Base-by-base conservation (phyloP, 2,888 invertebrate species). In the Drosophila antonietae region DNA sequence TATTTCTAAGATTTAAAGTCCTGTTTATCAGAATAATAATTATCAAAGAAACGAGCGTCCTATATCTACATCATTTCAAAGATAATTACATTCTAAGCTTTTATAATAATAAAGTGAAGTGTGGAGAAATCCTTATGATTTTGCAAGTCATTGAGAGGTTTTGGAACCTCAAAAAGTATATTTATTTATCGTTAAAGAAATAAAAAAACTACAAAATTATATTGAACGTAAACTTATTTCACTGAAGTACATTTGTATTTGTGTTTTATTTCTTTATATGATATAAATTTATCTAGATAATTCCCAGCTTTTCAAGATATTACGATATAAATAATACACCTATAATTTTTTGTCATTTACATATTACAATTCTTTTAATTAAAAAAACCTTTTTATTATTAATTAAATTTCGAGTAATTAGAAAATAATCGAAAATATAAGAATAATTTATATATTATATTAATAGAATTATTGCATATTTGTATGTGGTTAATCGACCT, bases 221-320 rank as follows among this genome's bases (percentile, higher is more conserved):
- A 52, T 39, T 12, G 10, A 14, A 33, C n/a, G 20, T 53, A 33
- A 39, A 46, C 46, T 66, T 46, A 53, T 53, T 66, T 39, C 14
- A 31, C 20, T 37, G 52, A 67, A 33, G 66, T 67, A 53, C 46
- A 44, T 35, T 56, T 6, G 6, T 28, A 28, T 28, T 14, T 46
- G 46, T 57, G 43, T 63, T 51, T 23, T 14, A 39, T 57, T 59
- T 39, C 2, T 52, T 52, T 37, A 15, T 35, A 31, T 51, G 20
- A 44, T 41, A 69, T 52, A 47, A 5, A 18, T 49, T n/a, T 12
- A 49, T 52, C 55, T 58, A 60, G 51, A 56, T 73, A 52, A 73
- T 51, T 68, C 61, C 44, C 57, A 59, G 51, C 14, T 59, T 62
- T 60, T 64, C 57, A 46, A 63, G 43, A 49, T 61, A 47, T 75